These are phyloP conservation scores for Lates japonicus DNA, from an alignment of 2,797 vertebrate genomes.

Conservation along the genomic window DNA sequence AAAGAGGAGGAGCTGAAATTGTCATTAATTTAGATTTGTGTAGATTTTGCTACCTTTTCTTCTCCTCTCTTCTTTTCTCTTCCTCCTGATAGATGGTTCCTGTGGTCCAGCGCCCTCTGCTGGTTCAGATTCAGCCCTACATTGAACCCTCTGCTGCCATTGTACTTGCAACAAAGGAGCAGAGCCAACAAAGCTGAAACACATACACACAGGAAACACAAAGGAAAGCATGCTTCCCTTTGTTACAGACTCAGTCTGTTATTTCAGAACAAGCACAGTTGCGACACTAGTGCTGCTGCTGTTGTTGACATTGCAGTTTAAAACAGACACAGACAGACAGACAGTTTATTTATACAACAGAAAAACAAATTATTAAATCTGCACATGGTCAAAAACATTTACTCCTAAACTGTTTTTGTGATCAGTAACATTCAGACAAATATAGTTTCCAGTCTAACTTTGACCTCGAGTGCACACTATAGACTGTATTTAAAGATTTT, in stretches of 20 bases:
- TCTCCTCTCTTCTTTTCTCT: background rate
- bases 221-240: slow-evolving; percentile 71
- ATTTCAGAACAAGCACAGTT: slow-evolving; percentile 59
- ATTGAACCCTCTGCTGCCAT: slow-evolving; percentile 23
- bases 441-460: background rate
- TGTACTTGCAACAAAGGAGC: slow-evolving; percentile 74
- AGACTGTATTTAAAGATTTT: background rate
- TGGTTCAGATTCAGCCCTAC: slow-evolving; percentile 9
- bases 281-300: slow-evolving; percentile 31
- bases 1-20: background rate
- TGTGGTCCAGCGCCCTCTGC: slow-evolving; percentile 54
- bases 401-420: background rate
- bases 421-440: background rate
- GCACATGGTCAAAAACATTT: background rate
- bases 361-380: slow-evolving; percentile 27
- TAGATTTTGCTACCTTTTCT: background rate
- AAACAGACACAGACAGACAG: slow-evolving; percentile 2
- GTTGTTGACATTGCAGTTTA: slow-evolving; percentile 48
- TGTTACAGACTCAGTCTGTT: slow-evolving; percentile 58
- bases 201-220: slow-evolving; percentile 66
- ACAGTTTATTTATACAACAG: slow-evolving; percentile 18
- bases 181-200: slow-evolving; percentile 68
- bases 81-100: background rate
- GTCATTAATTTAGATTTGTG: background rate
- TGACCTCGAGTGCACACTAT: background rate